A percentile compares a stretch with the other conserved stretches of the same genome.
Evolutionary conservation across 2,797 vertebrate species (phyloP).

Genomic region (Dendrocincla tyrannina): DNA sequence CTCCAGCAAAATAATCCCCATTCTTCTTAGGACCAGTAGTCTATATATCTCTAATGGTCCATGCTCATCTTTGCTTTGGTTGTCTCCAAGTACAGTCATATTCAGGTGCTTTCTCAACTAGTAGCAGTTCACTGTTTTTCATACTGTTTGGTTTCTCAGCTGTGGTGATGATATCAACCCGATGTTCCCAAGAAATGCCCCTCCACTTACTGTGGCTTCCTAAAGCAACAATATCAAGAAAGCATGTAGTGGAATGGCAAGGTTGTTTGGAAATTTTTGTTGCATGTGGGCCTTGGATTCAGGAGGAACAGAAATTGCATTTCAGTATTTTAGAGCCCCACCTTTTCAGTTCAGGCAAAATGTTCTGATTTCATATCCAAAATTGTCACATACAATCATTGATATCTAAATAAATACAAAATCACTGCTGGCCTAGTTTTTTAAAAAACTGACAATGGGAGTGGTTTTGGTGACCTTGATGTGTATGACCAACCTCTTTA

Average conservation of each 20-base stretch:
- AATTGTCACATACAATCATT: not conserved
- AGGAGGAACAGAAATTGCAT: not conserved
- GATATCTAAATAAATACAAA: not conserved
- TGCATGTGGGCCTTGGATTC: not conserved
- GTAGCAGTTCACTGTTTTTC: not conserved
- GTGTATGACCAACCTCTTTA: not conserved
- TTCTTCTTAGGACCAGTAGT: not conserved
- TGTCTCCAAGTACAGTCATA: not conserved
- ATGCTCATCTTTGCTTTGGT: not conserved
- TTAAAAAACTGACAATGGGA: not conserved
- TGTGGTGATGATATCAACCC: not conserved
- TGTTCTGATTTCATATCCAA: not conserved
- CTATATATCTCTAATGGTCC: not conserved
- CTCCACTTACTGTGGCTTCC: not conserved
- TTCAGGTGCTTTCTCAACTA: not conserved
- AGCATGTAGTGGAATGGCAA: not conserved
- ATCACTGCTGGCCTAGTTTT: not conserved
- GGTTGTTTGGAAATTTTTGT: not conserved
- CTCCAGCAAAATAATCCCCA: not conserved
- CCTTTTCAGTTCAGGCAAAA: not conserved
- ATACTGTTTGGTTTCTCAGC: not conserved
- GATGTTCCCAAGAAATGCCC: not conserved
- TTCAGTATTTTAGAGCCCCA: not conserved
- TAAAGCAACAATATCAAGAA: rapidly evolving
- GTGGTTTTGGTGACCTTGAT: not conserved